Evolutionary conservation across 2,113 vertebrate species (phyloP).

Genomic region (Salvelinus sp.): DNA sequence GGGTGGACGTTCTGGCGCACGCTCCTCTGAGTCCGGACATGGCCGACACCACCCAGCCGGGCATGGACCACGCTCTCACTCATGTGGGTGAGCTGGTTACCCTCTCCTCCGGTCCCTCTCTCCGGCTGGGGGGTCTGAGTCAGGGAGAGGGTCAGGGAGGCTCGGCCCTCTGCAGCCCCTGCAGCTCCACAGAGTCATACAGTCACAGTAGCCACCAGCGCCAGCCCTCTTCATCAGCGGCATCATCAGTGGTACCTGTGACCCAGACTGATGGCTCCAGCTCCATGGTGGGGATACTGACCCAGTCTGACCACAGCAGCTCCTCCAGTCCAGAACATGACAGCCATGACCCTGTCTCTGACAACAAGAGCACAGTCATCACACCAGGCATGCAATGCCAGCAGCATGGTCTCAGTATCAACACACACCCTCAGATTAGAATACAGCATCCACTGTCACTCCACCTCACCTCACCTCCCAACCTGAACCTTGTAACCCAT

Average conservation of each 20-base stretch:
- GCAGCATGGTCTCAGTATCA: slow-evolving; percentile 19
- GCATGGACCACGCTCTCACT: slow-evolving; percentile 74
- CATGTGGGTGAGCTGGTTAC: slow-evolving; percentile 44
- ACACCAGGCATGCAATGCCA: background rate
- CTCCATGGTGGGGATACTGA: slow-evolving; percentile 35
- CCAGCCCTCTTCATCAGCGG: slow-evolving; percentile 10
- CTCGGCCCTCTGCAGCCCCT: slow-evolving; percentile 81
- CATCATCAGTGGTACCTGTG: slow-evolving; percentile 39
- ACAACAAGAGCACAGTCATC: slow-evolving; percentile 27
- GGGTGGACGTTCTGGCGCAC: slow-evolving; percentile 37
- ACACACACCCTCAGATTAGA: slow-evolving; percentile 39
- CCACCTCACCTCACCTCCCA: slow-evolving; percentile 13
- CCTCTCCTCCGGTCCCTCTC: slow-evolving; percentile 30
- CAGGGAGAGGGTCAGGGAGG: slow-evolving; percentile 47
- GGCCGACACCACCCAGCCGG: slow-evolving; percentile 89
- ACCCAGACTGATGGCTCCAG: slow-evolving; percentile 39
- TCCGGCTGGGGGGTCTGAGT: slow-evolving; percentile 27
- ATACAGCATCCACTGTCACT: slow-evolving; percentile 45
- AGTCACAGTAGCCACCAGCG: slow-evolving; percentile 64
- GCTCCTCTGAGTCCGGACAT: slow-evolving; percentile 69
- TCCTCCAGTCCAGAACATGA: slow-evolving; percentile 37
- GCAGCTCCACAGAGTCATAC: slow-evolving; percentile 83
- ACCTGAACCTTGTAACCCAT: background rate
- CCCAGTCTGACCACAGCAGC: slow-evolving; percentile 44
- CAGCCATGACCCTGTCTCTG: background rate